These are phyloP conservation scores for Lucifuga dentata DNA, from an alignment of 2,113 vertebrate genomes.

Conservation along the genomic window DNA sequence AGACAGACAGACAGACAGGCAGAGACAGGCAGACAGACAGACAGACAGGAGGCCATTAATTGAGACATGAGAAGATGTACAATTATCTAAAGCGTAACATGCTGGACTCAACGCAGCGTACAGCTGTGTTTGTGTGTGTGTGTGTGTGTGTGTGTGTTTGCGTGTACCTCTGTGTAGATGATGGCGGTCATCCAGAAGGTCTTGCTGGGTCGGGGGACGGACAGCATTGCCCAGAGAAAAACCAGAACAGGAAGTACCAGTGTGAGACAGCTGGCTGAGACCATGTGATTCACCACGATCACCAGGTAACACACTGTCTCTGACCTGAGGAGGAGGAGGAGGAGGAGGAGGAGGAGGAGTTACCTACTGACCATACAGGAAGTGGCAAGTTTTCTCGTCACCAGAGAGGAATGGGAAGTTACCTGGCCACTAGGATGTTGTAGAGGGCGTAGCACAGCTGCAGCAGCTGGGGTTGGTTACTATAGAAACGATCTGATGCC, in stretches of 20 bases:
- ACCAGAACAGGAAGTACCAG: constrained; percentile 92
- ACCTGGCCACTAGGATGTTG: constrained; percentile 89
- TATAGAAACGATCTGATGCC: constrained; percentile 89
- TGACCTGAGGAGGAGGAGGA: constrained; percentile 68
- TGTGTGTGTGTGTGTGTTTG: too few species aligned
- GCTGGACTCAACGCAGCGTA: too few species aligned
- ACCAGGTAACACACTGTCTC: constrained; percentile 95
- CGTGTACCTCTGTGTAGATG: constrained; percentile 91
- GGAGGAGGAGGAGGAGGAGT: background rate
- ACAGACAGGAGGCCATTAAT: background rate
- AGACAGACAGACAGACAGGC: background rate
- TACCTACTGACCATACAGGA: background rate
- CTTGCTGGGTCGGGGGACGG: constrained; percentile 92
- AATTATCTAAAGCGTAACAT: too few species aligned
- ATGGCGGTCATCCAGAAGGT: constrained; percentile 98
- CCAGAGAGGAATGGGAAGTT: constrained; percentile 50
- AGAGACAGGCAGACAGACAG: background rate
- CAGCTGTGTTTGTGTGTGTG: too few species aligned
- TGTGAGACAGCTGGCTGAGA: constrained; percentile 91
- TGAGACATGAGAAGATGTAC: too few species aligned
- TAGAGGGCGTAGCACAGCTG: constrained; percentile 92
- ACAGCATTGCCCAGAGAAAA: constrained; percentile 95
- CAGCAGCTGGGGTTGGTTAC: constrained; percentile 87
- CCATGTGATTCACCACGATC: constrained; percentile 95
- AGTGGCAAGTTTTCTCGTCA: constrained; percentile 64